A percentile compares a stretch with the other conserved stretches of the same genome.
phyloP scores from a whole-genome alignment of 1,140 invertebrate genomes.

The Idris sp. region DNA sequence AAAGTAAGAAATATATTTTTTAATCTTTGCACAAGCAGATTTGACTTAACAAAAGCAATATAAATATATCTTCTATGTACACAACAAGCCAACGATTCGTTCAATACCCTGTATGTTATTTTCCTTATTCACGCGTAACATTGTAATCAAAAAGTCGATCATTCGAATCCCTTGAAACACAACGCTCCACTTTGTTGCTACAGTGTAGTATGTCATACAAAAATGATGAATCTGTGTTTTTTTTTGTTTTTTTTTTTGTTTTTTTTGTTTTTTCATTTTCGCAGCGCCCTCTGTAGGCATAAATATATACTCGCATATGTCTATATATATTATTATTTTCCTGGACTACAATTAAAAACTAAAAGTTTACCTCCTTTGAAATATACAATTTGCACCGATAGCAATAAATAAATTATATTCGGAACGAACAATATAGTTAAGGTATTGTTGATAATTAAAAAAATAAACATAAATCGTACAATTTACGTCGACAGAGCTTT shows the following conservation, averaged over 20 bases:
- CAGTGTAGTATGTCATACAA: slow-evolving; percentile 46
- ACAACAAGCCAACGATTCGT: slow-evolving; percentile 37
- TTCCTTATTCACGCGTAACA: slow-evolving; percentile 22
- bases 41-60: slow-evolving; percentile 30
- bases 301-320: slow-evolving; percentile 66
- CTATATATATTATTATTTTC: slow-evolving; percentile 62
- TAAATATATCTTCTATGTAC: slow-evolving; percentile 44
- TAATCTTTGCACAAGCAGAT: slow-evolving; percentile 6
- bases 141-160: neutral
- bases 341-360: slow-evolving; percentile 26
- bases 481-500: slow-evolving; percentile 38
- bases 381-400: slow-evolving; percentile 67
- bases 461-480: slow-evolving; percentile 49
- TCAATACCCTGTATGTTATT: slow-evolving; percentile 43
- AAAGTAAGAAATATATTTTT: neutral
- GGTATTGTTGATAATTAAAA: slow-evolving; percentile 48
- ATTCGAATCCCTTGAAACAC: slow-evolving; percentile 53
- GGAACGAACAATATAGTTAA: slow-evolving; percentile 63
- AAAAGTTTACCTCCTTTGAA: slow-evolving; percentile 48
- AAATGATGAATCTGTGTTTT: too few species aligned
- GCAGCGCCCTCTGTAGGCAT: slow-evolving; percentile 31
- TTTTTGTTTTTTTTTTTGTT: too few species aligned
- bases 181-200: slow-evolving; percentile 36
- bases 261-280: too few species aligned
- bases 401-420: slow-evolving; percentile 76